Percentiles rank a stretch among this genome's conserved stretches.
Conservation (phyloP, 2,113 vertebrate genomes). For the Chascanopsetta lugubris region DNA sequence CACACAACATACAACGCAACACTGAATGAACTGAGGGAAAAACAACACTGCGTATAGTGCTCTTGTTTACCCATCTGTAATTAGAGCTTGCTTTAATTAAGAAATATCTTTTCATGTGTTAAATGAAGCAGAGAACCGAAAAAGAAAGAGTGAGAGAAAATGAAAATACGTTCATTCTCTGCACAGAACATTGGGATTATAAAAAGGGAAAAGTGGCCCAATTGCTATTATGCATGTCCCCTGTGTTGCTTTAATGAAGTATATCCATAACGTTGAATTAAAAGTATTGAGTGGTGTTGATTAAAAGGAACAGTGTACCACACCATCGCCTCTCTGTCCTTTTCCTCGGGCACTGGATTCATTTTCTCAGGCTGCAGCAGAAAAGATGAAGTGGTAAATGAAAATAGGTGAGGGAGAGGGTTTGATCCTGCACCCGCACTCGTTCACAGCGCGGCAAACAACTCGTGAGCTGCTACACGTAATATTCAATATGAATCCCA, state of each 20-base stretch:
- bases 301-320: slow-evolving; percentile 19
- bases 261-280: slow-evolving; percentile 33
- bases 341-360: slow-evolving; percentile 12
- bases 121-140: slow-evolving; percentile 23
- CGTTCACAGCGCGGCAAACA: slow-evolving; percentile 16
- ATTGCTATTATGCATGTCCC: background rate
- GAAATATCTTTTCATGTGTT: slow-evolving; percentile 36
- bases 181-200: background rate
- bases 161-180: slow-evolving; percentile 8
- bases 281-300: slow-evolving; percentile 40
- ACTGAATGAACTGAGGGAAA: slow-evolving; percentile 7
- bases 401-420: slow-evolving; percentile 5
- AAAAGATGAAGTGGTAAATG: slow-evolving; percentile 23
- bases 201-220: background rate
- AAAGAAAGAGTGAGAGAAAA: slow-evolving; percentile 7
- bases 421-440: background rate
- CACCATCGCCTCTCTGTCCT: slow-evolving; percentile 1
- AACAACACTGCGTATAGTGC: slow-evolving; percentile 25
- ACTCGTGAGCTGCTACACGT: background rate
- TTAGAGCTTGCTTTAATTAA: slow-evolving; percentile 33
- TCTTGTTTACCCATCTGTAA: slow-evolving; percentile 43
- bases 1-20: slow-evolving; percentile 14
- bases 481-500: slow-evolving; percentile 12
- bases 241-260: slow-evolving; percentile 12
- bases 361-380: background rate